Evolutionary conservation across 2,888 invertebrate species (phyloP).

Genomic region (Portevinia maculata): DNA sequence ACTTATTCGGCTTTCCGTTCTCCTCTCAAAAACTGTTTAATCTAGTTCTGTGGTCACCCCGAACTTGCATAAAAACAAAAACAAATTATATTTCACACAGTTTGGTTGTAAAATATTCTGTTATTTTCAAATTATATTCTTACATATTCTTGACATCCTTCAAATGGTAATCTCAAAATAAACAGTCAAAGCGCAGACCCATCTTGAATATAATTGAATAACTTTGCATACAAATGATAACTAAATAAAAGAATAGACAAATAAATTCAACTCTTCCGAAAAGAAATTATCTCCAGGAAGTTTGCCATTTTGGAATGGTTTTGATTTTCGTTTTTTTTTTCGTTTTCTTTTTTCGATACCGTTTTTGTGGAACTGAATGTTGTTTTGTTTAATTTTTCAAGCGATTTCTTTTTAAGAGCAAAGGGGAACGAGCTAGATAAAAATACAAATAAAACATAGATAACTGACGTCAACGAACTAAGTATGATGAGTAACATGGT

Average conservation of each 20-base stretch:
- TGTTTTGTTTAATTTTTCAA: too few relatives aligned
- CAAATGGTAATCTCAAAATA: constrained; percentile 7
- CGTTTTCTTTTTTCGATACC: background rate
- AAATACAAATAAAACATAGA: background rate
- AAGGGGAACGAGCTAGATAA: too few relatives aligned
- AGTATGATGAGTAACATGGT: background rate
- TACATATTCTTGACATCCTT: background rate
- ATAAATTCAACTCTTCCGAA: background rate
- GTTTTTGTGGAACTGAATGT: too few relatives aligned
- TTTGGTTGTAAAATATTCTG: background rate
- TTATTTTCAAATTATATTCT: background rate
- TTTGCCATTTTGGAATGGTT: constrained; percentile 6
- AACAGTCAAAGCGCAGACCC: constrained; percentile 6
- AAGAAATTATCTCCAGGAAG: constrained; percentile 11
- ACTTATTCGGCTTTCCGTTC: background rate
- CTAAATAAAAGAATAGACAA: background rate
- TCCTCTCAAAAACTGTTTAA: background rate
- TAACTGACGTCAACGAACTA: constrained; percentile 7
- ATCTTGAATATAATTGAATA: constrained; percentile 21
- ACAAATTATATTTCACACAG: too few relatives aligned
- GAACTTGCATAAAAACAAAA: background rate
- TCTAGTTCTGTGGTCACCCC: background rate
- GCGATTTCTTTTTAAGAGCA: too few relatives aligned
- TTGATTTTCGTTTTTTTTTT: background rate
- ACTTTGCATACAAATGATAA: constrained; percentile 14